Evolutionary conservation across 2,797 vertebrate species (phyloP), one percentile per base, ranked within the genome.

Genomic region (Hapalemur alaotrensis): DNA sequence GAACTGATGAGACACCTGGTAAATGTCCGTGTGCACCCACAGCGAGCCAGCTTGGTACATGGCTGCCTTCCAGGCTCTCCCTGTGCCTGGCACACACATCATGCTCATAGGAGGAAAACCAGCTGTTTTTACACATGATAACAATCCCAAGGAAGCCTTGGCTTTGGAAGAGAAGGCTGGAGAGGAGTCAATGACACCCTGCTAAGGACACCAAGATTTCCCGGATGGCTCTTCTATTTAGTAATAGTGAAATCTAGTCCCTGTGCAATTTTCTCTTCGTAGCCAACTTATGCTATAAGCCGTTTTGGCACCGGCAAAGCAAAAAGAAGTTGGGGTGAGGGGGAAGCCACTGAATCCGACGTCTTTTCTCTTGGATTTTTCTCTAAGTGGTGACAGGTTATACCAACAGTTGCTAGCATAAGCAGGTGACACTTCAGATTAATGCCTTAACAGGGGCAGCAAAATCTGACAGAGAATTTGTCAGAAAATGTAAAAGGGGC

Each of bases 391-490:
- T 97, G 95, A 96, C 94, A 96, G 93, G 67, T 83, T 89, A 79
- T 18, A 93, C 65, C 43, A 89, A 69, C 32, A 93, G 30, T 84
- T 96, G 86, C 88, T 93, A 93, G 91, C 28, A 14, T 81, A 94
- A 96, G 91, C 79, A 93, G 86, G 41, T 3, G 38, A 91, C 83
- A 92, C 72, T 96, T 97, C 57, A 81, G 93, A 97, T 96, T 85
- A 97, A 97, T 94, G 88, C 75, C 88, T 96, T 97, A 89, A 95
- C 50, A 85, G 32, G 93, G 75, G 43, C 95, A 88, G 86, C 94
- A 96, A 91, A 95, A 92, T 81, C 72, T 85, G 86, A 96, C 91
- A 92, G 38, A 75, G 88, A 91, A 95, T 97, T 97, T 97, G 95
- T 95, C 91, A 94, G 75, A 87, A 96, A 91, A 91, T 87, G 35